phyloP scores from a whole-genome alignment of 2,113 vertebrate genomes.

The Chaetodon auriga region DNA sequence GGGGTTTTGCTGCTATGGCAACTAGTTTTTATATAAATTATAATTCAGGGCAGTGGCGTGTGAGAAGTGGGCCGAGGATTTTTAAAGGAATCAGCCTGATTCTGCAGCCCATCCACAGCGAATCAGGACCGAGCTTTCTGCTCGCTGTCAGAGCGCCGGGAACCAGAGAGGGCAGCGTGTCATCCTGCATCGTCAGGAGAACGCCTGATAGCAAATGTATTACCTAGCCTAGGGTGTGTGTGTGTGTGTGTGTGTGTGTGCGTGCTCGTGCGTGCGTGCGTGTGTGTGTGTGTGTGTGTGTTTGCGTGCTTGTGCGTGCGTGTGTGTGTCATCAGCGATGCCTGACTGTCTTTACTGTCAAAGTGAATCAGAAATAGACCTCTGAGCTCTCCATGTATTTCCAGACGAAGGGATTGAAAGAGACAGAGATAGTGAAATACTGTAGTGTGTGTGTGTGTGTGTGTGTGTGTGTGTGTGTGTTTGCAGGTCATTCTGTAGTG shows the following conservation, averaged over 20 bases:
- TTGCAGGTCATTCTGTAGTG: conserved; percentile 8
- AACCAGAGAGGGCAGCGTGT: conserved; percentile 43
- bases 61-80: conserved; percentile 34
- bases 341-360: conserved; percentile 59
- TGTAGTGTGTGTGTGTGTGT: conserved; percentile 10
- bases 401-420: conserved; percentile 55
- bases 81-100: conserved; percentile 11
- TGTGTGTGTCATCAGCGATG: conserved; percentile 57
- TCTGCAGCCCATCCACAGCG: conserved; percentile 11
- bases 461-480: conserved; percentile 2
- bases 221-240: conserved; percentile 39
- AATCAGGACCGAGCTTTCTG: conserved; percentile 32
- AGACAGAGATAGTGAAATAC: conserved; percentile 55
- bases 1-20: conserved; percentile 74
- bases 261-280: conserved; percentile 11
- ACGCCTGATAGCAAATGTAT: conserved; percentile 55
- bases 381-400: conserved; percentile 54
- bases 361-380: conserved; percentile 69
- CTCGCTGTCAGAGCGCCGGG: background rate
- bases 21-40: conserved; percentile 69
- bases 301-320: conserved; percentile 15
- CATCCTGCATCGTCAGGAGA: conserved; percentile 56
- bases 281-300: conserved; percentile 35
- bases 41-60: conserved; percentile 51
- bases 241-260: conserved; percentile 33